Percentiles rank a stretch among this genome's conserved stretches.
Conservation (phyloP, 1,140 invertebrate genomes). For the Mycetomoellerius zeteki region DNA sequence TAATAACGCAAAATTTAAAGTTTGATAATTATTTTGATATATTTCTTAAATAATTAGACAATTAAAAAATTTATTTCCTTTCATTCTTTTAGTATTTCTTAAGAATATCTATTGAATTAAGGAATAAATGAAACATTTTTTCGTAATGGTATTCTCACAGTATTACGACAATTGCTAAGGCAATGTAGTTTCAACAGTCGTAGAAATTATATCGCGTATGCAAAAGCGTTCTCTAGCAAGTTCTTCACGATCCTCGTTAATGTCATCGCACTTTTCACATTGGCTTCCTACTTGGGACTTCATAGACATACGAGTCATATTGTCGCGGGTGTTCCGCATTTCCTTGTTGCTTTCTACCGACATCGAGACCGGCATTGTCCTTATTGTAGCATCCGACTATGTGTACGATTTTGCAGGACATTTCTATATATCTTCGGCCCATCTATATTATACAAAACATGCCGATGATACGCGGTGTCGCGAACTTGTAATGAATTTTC, state of each 20-base stretch:
- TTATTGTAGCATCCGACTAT: background rate
- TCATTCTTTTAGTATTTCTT: background rate
- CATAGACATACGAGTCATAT: background rate
- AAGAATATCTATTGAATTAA: slow-evolving; percentile 18
- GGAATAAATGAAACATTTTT: background rate
- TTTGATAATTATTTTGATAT: background rate
- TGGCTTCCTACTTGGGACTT: background rate
- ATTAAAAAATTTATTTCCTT: background rate
- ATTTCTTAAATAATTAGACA: background rate
- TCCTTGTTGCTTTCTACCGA: background rate
- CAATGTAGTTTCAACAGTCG: slow-evolving; percentile 39
- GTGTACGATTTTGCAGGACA: slow-evolving; percentile 26
- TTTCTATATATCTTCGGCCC: slow-evolving; percentile 36
- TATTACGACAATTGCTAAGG: slow-evolving; percentile 20
- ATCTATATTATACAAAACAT: slow-evolving; percentile 37
- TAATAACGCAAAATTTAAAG: background rate
- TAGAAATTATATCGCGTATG: slow-evolving; percentile 50
- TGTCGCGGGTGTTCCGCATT: background rate
- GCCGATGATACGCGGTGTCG: slow-evolving; percentile 37
- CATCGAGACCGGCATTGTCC: slow-evolving; percentile 24
- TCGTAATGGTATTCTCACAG: slow-evolving; percentile 15
- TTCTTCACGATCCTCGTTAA: slow-evolving; percentile 55
- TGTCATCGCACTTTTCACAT: slow-evolving; percentile 44
- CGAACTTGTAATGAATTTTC: slow-evolving; percentile 64
- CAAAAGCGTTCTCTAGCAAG: slow-evolving; percentile 48